Base-by-base conservation (phyloP, 2,113 vertebrate species). In the Rhadina sibilatrix region DNA sequence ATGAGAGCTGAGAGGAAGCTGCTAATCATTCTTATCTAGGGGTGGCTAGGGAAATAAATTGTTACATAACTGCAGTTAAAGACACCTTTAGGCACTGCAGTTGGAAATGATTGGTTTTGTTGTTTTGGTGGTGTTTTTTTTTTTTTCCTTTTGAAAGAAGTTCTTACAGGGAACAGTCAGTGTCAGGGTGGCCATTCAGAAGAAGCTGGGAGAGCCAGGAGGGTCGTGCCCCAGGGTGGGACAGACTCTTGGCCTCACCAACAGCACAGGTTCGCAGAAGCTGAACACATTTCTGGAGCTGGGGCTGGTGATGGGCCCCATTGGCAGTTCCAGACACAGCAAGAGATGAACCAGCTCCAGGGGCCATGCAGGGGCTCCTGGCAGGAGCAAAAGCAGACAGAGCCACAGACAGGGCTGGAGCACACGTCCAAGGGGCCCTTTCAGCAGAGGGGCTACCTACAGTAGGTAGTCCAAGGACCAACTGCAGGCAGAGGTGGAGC, bases 311-410 rank as follows among this genome's bases (percentile, higher is more conserved):
- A 11, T 0, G 4, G 49, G 8, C 14, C 10, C n/a, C 50, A 21
- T 4, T 0, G 0, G 19, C 50, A 63, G 23, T 1, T 14, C 46
- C 80, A 77, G 52, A 10, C 18, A 18, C n/a, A 44, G 30, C 12
- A 33, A 31, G 27, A 0, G 31, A 61, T 37, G 38, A 59, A 54
- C 9, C 38, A 46, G 31, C 31, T 18, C 42, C 31, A 53, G 24
- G 6, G 9, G 40, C 30, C 19, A 40, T 5, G 42, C 42, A 3
- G 1, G 8, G 56, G 15, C 24, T 92, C 22, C 60, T 28, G 23
- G 27, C 20, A 65, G 50, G 5, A 70, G 30, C 5, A 46, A 31
- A 56, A 85, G 17, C 25, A 71, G 6, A 38, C 7, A 33, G 7
- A 18, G 14, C 12, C 56, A 57, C 31, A 31, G 23, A 8, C 23